Conservation (phyloP, 2,888 invertebrate species). For the Hofmannophila pseudospretella region DNA sequence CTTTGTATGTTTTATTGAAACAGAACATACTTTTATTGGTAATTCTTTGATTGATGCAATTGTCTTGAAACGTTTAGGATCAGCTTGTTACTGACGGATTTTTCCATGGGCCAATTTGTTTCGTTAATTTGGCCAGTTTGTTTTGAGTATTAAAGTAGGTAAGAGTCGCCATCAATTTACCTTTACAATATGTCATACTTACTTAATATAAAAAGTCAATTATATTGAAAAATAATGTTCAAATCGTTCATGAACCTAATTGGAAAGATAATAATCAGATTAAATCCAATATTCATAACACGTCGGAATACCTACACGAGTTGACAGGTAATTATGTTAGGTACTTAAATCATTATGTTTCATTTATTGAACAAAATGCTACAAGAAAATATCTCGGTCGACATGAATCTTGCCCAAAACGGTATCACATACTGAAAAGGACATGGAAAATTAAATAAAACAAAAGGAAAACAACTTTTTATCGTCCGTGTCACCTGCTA, state of each 20-base stretch:
- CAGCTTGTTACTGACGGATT: too few species aligned
- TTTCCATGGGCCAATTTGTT: too few species aligned
- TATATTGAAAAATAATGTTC: too few species aligned
- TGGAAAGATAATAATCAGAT: constrained; percentile 53
- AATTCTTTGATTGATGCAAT: too few species aligned
- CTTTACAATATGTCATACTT: too few species aligned
- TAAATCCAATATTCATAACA: constrained; percentile 50
- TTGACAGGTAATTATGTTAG: constrained; percentile 44
- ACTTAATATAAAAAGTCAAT: too few species aligned
- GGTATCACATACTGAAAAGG: constrained; percentile 32
- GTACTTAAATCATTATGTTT: constrained; percentile 21
- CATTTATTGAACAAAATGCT: constrained; percentile 3
- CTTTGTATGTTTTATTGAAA: constrained; percentile 17
- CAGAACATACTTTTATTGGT: too few species aligned
- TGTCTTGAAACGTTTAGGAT: too few species aligned
- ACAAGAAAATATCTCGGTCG: constrained; percentile 11
- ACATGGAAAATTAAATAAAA: constrained; percentile 26
- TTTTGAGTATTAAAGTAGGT: too few species aligned
- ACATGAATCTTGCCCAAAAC: constrained; percentile 20
- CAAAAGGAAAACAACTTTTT: constrained; percentile 43
- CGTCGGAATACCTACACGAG: constrained; percentile 39
- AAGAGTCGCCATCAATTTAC: too few species aligned
- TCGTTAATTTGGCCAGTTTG: too few species aligned
- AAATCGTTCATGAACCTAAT: constrained; percentile 41
- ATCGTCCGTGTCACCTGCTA: constrained; percentile 36